Conservation (phyloP, 2,113 vertebrate species). For the Poeciliopsis retropinna region DNA sequence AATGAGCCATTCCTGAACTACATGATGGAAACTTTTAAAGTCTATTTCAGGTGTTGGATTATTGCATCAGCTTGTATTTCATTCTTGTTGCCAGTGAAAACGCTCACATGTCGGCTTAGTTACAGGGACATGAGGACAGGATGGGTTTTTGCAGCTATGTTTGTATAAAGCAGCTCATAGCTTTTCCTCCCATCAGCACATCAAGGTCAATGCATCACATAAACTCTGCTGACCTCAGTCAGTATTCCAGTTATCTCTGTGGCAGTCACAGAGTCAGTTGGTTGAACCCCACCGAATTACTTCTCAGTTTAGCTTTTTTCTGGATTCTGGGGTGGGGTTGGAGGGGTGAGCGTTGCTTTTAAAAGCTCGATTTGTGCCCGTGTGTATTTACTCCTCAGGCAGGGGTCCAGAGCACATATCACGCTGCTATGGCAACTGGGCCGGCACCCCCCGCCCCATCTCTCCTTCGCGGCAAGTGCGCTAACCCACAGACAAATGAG, state of each 20-base stretch:
- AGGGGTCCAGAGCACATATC: slow-evolving; percentile 68
- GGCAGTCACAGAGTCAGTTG: slow-evolving; percentile 10
- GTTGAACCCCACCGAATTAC: slow-evolving; percentile 18
- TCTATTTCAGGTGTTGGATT: background rate
- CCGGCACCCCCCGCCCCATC: slow-evolving; percentile 67
- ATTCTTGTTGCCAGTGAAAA: slow-evolving; percentile 2
- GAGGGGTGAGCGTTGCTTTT: slow-evolving; percentile 18
- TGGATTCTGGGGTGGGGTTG: background rate
- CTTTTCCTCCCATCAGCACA: slow-evolving; percentile 10
- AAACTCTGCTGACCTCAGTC: slow-evolving; percentile 28
- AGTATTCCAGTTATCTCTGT: slow-evolving; percentile 13
- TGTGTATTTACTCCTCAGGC: slow-evolving; percentile 52
- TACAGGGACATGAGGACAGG: background rate
- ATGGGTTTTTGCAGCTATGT: slow-evolving; percentile 27
- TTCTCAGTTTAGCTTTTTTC: slow-evolving; percentile 10
- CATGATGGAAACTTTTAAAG: background rate
- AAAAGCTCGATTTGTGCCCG: slow-evolving; percentile 26
- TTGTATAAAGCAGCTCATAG: background rate
- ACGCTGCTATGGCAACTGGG: slow-evolving; percentile 71
- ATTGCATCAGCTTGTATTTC: background rate
- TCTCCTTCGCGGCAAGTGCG: slow-evolving; percentile 55
- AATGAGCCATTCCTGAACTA: background rate
- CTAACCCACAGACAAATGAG: slow-evolving; percentile 24
- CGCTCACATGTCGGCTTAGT: slow-evolving; percentile 10
- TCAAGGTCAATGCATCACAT: slow-evolving; percentile 31